Base-by-base conservation (phyloP, 1,140 invertebrate species). In the Drosophila subpulchrella region DNA sequence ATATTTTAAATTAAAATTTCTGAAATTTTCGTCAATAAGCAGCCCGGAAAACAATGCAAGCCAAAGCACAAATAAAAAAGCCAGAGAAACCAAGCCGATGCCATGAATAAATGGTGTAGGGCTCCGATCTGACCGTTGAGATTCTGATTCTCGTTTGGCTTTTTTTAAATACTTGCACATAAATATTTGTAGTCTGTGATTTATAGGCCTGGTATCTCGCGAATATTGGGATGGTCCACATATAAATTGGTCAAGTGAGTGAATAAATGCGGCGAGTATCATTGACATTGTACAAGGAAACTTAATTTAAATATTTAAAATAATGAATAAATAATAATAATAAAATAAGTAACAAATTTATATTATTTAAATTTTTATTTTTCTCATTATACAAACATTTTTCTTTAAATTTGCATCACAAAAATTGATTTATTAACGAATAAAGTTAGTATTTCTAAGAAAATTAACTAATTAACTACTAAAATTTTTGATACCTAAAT, bases 1-100 rank as follows among this genome's bases (percentile, higher is more conserved):
- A 91, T 91, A 91, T 91, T 90, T 91, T 91, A 91, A 91, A 91
- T 91, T 91, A 91, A 91, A 91, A 91, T 91, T 91, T 91, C 86
- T 91, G 74, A 91, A 91, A 91, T 91, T 91, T 91, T 90, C 83
- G 84, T 86, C 83, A 86, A 86, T 88, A 88, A 86, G 75, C 83
- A 65, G 63, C 42, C 65, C 30, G 54, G 73, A 78, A 74, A 75
- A 89, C 83, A 86, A 86, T 86, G 83, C 82, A 65, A 67, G 38
- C 36, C 32, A 54, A 42, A 48, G 53, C 47, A 24, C 4, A 47
- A 62, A 44, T 38, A 39, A 51, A 62, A 66, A 51, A 42, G n/a
- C 41, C 41, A 46, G 30, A 17, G n/a, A 34, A 56, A 15, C 39
- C 24, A 27, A 32, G 32, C 46, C 41, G 71, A 44, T 42, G 34